Conservation (phyloP, 2,113 vertebrate species). For the Calonectris borealis region DNA sequence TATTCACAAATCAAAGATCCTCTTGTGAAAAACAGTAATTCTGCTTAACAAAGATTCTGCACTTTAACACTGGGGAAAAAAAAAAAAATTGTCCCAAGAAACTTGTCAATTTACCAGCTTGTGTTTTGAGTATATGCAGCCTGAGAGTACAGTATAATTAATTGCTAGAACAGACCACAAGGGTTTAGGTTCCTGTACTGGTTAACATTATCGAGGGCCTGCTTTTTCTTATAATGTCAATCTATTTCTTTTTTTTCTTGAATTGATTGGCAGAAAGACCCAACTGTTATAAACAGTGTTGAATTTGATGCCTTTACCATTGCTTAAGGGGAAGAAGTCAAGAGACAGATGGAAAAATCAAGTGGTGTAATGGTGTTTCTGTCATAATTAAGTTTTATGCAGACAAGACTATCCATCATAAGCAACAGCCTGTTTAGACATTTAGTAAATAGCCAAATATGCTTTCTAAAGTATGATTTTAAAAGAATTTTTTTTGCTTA, state of each 20-base stretch:
- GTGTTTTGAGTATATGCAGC: not conserved
- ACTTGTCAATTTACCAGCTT: not conserved
- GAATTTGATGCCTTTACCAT: not conserved
- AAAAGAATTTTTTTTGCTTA: not conserved
- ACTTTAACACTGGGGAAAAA: not conserved
- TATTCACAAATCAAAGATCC: not conserved
- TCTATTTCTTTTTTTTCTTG: not conserved
- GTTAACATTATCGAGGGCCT: not conserved
- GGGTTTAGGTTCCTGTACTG: not conserved
- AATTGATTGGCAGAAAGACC: not conserved
- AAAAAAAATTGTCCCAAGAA: not conserved
- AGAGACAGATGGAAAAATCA: constrained; percentile 48
- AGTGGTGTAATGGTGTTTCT: not conserved
- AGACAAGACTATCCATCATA: not conserved
- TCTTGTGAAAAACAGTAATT: not conserved
- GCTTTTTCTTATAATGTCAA: not conserved
- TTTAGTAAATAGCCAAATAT: not conserved
- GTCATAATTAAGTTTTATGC: constrained; percentile 1
- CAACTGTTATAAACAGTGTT: not conserved
- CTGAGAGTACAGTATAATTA: not conserved
- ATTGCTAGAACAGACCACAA: not conserved
- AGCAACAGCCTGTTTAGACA: not conserved
- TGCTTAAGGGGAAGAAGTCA: not conserved
- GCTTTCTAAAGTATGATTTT: not conserved
- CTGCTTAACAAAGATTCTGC: not conserved